phyloP scores from a whole-genome alignment of 2,888 invertebrate species.

The Tetrapedia diversipes region DNA sequence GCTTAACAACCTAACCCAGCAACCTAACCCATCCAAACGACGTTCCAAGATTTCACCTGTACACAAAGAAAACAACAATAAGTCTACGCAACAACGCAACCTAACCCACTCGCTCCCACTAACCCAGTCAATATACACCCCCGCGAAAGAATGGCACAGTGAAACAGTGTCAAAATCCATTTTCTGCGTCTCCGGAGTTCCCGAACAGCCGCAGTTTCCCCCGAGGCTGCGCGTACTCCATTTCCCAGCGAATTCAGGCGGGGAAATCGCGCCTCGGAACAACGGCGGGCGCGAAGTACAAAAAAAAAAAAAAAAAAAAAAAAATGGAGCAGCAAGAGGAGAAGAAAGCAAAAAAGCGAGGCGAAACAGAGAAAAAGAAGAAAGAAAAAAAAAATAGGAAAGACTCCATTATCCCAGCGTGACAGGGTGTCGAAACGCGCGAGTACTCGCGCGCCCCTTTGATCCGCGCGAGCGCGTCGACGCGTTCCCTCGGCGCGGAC shows the following conservation, averaged over 20 bases:
- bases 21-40: too few species aligned
- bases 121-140: too few species aligned
- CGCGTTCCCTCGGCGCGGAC: neutral
- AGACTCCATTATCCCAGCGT: conserved; percentile 24
- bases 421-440: conserved; percentile 31
- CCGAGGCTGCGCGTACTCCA: conserved; percentile 18
- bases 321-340: neutral
- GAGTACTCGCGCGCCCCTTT: conserved; percentile 10
- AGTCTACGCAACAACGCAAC: too few species aligned
- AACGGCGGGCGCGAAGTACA: too few species aligned
- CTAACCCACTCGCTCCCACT: too few species aligned
- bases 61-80: too few species aligned
- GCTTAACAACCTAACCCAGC: too few species aligned
- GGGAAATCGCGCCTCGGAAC: conserved; percentile 5
- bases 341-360: neutral
- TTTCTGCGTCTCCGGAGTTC: neutral
- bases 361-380: neutral
- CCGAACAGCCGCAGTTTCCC: conserved; percentile 1
- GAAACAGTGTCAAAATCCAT: conserved; percentile 17
- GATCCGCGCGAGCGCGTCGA: conserved; percentile 9
- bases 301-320: neutral
- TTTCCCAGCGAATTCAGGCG: conserved; percentile 29
- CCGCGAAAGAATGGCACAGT: neutral
- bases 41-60: too few species aligned
- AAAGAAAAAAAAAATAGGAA: neutral